Conservation (phyloP, 2,113 vertebrate species). For the Isurus oxyrinchus region DNA sequence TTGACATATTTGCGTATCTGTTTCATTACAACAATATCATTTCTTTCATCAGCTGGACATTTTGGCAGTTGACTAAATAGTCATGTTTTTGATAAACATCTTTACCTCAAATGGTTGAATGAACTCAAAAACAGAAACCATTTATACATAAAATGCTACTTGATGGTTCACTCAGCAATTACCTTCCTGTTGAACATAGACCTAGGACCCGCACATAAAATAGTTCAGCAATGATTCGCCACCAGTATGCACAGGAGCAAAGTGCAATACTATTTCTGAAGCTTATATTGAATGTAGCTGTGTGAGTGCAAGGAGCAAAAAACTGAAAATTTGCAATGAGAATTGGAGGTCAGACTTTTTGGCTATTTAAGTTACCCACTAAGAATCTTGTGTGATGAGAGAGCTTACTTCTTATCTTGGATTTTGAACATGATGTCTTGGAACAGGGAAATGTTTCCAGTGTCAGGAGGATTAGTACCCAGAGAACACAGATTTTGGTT, state of each 20-base stretch:
- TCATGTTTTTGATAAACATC: background rate
- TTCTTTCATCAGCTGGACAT: background rate
- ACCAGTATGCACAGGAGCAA: background rate
- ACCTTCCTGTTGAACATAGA: background rate
- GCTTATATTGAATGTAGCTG: background rate
- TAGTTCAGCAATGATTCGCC: background rate
- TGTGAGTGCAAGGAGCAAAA: background rate
- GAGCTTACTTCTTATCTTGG: background rate
- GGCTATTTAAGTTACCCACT: background rate
- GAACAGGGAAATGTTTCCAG: background rate
- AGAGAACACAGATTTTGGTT: background rate
- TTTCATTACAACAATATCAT: background rate
- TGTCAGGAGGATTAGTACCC: background rate
- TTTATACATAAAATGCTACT: background rate
- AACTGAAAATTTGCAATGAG: background rate
- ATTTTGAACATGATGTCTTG: background rate
- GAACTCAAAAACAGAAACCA: background rate
- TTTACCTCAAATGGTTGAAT: background rate
- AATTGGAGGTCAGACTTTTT: background rate
- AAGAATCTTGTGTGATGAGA: background rate
- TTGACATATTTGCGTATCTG: background rate
- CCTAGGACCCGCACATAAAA: background rate
- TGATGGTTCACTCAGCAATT: background rate
- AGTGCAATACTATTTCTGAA: background rate
- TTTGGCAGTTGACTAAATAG: background rate